phyloP scores from a whole-genome alignment of 2,113 vertebrate genomes.

The Mesembrinibis cayennensis region DNA sequence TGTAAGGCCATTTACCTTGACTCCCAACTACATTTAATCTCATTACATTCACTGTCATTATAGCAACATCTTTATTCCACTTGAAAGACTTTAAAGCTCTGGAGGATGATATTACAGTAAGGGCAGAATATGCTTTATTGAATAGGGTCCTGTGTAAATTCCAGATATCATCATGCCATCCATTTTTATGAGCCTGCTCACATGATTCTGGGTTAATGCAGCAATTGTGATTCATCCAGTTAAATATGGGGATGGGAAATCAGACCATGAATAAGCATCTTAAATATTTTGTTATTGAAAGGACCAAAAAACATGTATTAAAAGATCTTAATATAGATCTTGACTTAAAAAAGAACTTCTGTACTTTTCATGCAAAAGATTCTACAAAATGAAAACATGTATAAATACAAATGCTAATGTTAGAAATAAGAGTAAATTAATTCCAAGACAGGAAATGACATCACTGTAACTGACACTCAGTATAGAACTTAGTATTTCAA shows the following conservation, averaged over 20 bases:
- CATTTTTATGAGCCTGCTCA: conserved; percentile 52
- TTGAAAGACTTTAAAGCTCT: conserved; percentile 74
- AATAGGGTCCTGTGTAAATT: conserved; percentile 59
- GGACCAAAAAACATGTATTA: not conserved
- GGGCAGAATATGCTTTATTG: conserved; percentile 54
- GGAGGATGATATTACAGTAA: conserved; percentile 63
- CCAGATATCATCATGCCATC: conserved; percentile 31
- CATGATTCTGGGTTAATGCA: not conserved
- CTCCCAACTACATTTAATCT: conserved; percentile 73
- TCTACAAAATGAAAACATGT: not conserved
- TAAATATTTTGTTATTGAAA: not conserved
- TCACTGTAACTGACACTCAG: not conserved
- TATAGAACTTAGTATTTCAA: not conserved
- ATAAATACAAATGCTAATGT: not conserved
- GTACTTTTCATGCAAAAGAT: not conserved
- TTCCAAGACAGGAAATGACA: not conserved
- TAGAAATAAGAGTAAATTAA: not conserved
- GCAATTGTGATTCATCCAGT: not conserved
- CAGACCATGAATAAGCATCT: not conserved
- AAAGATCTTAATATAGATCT: conserved; percentile 21
- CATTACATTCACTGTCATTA: conserved; percentile 72
- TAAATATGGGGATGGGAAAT: not conserved
- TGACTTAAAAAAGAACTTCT: not conserved
- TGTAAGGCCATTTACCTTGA: conserved; percentile 76
- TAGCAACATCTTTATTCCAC: conserved; percentile 70